Evolutionary conservation across 2,113 vertebrate genomes (phyloP).

Genomic region (Calypte anna): DNA sequence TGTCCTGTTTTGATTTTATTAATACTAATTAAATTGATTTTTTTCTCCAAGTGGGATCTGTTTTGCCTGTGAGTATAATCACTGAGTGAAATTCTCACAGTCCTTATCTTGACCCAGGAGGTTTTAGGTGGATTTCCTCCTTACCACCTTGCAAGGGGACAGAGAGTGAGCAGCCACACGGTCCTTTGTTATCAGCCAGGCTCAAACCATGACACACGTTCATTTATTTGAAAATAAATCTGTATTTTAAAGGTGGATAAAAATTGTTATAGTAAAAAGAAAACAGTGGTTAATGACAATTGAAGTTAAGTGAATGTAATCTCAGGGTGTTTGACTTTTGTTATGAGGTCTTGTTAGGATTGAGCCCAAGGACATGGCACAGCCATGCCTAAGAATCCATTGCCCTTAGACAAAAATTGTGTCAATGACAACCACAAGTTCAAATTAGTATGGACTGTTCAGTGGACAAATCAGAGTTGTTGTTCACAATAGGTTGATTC

Average conservation of each 20-base stretch:
- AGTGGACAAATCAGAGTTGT: neutral
- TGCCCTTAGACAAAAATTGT: neutral
- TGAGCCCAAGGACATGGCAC: neutral
- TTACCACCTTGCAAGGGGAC: too few relatives aligned
- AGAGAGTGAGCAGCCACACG: too few relatives aligned
- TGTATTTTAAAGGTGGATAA: neutral
- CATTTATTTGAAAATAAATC: neutral
- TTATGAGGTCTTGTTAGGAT: neutral
- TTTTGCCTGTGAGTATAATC: too few relatives aligned
- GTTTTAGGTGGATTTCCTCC: too few relatives aligned
- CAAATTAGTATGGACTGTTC: neutral
- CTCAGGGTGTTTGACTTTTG: neutral
- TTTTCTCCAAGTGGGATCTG: too few relatives aligned
- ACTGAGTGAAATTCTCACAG: too few relatives aligned
- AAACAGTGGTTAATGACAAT: neutral
- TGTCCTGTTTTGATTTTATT: too few relatives aligned
- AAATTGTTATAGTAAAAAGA: neutral
- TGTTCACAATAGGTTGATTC: neutral
- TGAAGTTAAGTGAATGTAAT: neutral
- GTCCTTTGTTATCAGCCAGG: too few relatives aligned
- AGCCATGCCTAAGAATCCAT: neutral
- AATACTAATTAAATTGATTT: too few relatives aligned
- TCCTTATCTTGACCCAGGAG: too few relatives aligned
- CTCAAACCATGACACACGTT: too few relatives aligned
- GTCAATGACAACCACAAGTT: neutral